A percentile compares a stretch with the other conserved stretches of the same genome.
Evolutionary conservation across 37 sponge, comb jelly and placozoan species (phyloP).

Genomic region (Haliclona indistincta): DNA sequence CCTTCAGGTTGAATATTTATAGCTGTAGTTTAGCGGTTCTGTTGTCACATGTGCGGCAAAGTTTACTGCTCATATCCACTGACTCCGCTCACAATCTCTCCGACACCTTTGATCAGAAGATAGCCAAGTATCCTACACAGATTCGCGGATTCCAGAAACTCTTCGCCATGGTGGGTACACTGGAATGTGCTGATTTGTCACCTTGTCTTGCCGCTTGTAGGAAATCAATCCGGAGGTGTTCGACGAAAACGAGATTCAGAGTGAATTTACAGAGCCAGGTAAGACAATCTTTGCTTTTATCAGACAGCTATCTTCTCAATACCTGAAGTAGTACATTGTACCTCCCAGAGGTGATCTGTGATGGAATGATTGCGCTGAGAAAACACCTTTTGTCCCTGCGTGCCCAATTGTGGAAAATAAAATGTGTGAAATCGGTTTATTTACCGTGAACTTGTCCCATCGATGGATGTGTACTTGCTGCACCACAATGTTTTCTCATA

Average conservation of each 20-base stretch:
- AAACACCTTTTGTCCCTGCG: too few relatives aligned
- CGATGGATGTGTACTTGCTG: too few relatives aligned
- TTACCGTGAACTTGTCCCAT: too few relatives aligned
- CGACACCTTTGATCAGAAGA: constrained; percentile 97
- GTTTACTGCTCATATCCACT: constrained; percentile 92
- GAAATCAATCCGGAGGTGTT: constrained; percentile 79
- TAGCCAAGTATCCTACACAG: constrained; percentile 75
- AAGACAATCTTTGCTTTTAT: too few relatives aligned
- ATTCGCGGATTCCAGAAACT: constrained; percentile 84
- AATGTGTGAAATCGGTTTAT: too few relatives aligned
- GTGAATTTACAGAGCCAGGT: constrained; percentile 24
- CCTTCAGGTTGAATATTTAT: too few relatives aligned
- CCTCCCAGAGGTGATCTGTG: too few relatives aligned
- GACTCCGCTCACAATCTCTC: constrained; percentile 99
- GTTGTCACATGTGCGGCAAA: constrained; percentile 67
- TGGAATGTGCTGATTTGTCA: neutral
- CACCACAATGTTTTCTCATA: too few relatives aligned
- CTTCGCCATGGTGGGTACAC: constrained; percentile 85
- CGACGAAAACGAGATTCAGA: constrained; percentile 70
- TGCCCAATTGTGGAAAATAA: too few relatives aligned
- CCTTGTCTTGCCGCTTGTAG: constrained; percentile 23
- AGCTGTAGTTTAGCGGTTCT: constrained; percentile 94
- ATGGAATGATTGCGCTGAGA: too few relatives aligned
- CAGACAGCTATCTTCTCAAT: too few relatives aligned
- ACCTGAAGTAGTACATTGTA: too few relatives aligned